Base-by-base conservation (phyloP, 35 echinoderm and acorn worm genomes). In the Lytechinus variegatus region DNA sequence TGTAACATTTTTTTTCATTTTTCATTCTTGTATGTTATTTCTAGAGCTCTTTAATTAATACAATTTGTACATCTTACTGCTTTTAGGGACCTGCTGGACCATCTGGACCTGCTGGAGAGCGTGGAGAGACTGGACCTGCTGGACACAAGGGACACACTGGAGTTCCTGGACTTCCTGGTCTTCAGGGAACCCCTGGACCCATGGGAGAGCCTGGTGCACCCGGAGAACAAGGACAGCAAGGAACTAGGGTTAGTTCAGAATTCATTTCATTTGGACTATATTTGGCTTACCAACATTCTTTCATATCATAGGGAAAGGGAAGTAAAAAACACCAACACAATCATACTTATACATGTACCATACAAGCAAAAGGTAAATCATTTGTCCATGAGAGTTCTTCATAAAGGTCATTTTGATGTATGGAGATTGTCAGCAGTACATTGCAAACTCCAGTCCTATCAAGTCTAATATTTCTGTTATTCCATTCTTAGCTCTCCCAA, bases 91-190 rank as follows among this genome's bases (percentile, higher is more conserved):
- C 97, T 61, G 91, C 98, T 94, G 98, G 98, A 89, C 97, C 98
- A 54, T 53, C 96, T 86, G 98, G 98, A 88, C 66, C 97, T 27
- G 33, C 96, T 61, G 98, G 98, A 90, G 98, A 97, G 52, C 97
- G 98, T 96, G 98, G 98, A 27, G 91, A 95, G 13, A 94, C 94
- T 96, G 98, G 98, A 90, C 10, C 96, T 91, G 72, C 96, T 95
- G 98, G 98, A 86, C 61, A 94, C 93, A 99, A 99, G 95, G 98
- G 98, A 95, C 98, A 99, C 87, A 95, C 94, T 94, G 98, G 98
- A 16, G 55, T 95, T 54, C 92, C 95, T 27, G 97, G 97, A 93
- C 91, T 95, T 27, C 91, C 94, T 89, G 98, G 98, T 89, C 95
- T 97, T 53, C 98, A 95, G 88, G 98, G 98, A 54, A 91, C 95